Conservation (phyloP, 2,888 invertebrate genomes). For the Chloroclystis v-ata region DNA sequence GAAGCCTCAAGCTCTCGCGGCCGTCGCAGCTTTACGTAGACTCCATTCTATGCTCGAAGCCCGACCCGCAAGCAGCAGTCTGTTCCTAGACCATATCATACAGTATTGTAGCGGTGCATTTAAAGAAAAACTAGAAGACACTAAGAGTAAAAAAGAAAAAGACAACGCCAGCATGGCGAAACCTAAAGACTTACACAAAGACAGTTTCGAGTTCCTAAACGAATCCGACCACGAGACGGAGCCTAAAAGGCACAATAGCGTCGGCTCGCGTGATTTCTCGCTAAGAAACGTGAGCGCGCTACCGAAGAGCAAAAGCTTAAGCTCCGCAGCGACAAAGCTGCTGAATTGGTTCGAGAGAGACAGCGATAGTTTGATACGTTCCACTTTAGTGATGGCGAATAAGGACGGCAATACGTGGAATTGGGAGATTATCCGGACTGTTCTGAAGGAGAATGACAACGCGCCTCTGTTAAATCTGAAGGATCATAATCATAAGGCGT, state of each 20-base stretch:
- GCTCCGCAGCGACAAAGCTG: slow-evolving; percentile 64
- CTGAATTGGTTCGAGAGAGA: slow-evolving; percentile 79
- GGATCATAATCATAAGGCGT: slow-evolving; percentile 66
- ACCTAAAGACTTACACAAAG: slow-evolving; percentile 46
- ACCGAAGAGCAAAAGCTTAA: slow-evolving; percentile 73
- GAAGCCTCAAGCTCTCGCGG: slow-evolving; percentile 89
- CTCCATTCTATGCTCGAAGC: slow-evolving; percentile 89
- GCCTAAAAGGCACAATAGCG: slow-evolving; percentile 58
- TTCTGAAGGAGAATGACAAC: slow-evolving; percentile 80
- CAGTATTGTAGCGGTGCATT: slow-evolving; percentile 75
- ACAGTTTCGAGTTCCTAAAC: slow-evolving; percentile 62
- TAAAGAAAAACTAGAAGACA: slow-evolving; percentile 47
- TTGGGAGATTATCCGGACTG: slow-evolving; percentile 92
- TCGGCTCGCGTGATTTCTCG: slow-evolving; percentile 66
- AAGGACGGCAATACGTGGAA: slow-evolving; percentile 93
- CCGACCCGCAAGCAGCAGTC: slow-evolving; percentile 87
- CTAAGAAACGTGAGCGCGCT: slow-evolving; percentile 66
- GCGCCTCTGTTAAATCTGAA: slow-evolving; percentile 54
- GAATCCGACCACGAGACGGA: slow-evolving; percentile 66
- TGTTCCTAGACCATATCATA: slow-evolving; percentile 89
- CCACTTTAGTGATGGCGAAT: slow-evolving; percentile 87
- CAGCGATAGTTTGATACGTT: slow-evolving; percentile 83
- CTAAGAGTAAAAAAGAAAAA: slow-evolving; percentile 61
- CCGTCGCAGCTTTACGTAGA: slow-evolving; percentile 87
- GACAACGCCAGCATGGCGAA: slow-evolving; percentile 63